Evolutionary conservation across 2,888 invertebrate species (phyloP), one percentile per base, ranked within the genome.

Genomic region (Eristalis intricaria): DNA sequence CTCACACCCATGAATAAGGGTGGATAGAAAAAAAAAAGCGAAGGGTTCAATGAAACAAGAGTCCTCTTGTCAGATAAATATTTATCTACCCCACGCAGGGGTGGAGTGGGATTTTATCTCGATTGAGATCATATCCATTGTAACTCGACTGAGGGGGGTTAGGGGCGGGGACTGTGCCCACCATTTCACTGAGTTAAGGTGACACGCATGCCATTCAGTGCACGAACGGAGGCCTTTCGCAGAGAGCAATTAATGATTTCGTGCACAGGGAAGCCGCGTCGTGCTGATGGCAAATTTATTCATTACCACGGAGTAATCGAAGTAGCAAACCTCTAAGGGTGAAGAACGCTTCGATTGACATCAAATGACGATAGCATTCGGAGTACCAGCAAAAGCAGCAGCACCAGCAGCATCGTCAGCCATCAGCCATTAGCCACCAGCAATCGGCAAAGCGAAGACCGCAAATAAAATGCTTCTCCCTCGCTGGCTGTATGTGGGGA

Each of bases 201-300:
- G 50, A 19, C 50, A 50, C 50, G 50, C 50, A 50, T 50, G 19
- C 2, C 50, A 50, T 50, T 50, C 50, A 19, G 19, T 8, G 50
- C 11, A 38, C 2, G 13, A 38, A 13, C 13, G n/a, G 5, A 15
- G n/a, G 1, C n/a, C 43, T 5, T n/a, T 7, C 43, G 8, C 50
- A 8, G 0, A 19, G 50, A 19, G 50, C 50, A 50, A 50, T 50
- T 63, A 63, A 63, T 63, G 63, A 32, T 10, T 8, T 2, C 7
- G n/a, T n/a, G 32, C 29, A 32, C 8, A 63, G 32, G 29, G 29
- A 29, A n/a, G n/a, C 32, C 32, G 32, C 32, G 10, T 29, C 63
- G 63, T 29, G 38, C 64, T 65, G 32, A 60, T 66, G 60, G 65
- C 23, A 79, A 66, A 79, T 79, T 65, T 79, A 79, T 80, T 80